Conservation (phyloP, 2,797 vertebrate genomes). For the Gymnopithys bicolor region DNA sequence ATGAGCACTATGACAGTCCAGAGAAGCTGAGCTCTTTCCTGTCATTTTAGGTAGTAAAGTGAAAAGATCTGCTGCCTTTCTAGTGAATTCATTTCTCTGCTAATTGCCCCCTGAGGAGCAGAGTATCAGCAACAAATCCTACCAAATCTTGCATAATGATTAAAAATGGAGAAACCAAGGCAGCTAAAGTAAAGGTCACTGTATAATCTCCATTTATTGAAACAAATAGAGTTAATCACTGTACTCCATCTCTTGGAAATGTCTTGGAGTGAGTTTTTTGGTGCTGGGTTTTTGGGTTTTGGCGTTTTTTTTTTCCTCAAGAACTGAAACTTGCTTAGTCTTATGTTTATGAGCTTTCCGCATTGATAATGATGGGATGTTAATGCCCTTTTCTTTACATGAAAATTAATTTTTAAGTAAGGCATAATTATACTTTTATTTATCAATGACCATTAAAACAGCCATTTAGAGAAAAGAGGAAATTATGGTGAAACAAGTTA, state of each 20-base stretch:
- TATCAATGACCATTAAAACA: neutral
- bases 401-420: conserved; percentile 63
- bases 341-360: conserved; percentile 34
- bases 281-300: neutral
- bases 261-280: neutral
- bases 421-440: conserved; percentile 31
- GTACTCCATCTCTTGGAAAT: conserved; percentile 76
- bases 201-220: conserved; percentile 86
- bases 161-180: conserved; percentile 87
- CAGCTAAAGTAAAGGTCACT: conserved; percentile 88
- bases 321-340: conserved; percentile 5
- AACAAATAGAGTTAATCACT: conserved; percentile 89
- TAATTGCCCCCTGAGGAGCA: conserved; percentile 84
- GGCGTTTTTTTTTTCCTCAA: neutral
- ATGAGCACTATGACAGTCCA: conserved; percentile 37
- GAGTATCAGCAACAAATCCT: conserved; percentile 83
- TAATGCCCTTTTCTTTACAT: neutral
- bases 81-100: conserved; percentile 80
- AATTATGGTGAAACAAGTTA: neutral
- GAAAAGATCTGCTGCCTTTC: conserved; percentile 82
- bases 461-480: neutral
- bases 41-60: conserved; percentile 71
- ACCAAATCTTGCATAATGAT: conserved; percentile 88
- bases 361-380: neutral
- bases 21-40: conserved; percentile 47